These are phyloP conservation scores for Ennomos fuscantarius DNA, from an alignment of 2,888 invertebrate genomes.

Conservation along the genomic window DNA sequence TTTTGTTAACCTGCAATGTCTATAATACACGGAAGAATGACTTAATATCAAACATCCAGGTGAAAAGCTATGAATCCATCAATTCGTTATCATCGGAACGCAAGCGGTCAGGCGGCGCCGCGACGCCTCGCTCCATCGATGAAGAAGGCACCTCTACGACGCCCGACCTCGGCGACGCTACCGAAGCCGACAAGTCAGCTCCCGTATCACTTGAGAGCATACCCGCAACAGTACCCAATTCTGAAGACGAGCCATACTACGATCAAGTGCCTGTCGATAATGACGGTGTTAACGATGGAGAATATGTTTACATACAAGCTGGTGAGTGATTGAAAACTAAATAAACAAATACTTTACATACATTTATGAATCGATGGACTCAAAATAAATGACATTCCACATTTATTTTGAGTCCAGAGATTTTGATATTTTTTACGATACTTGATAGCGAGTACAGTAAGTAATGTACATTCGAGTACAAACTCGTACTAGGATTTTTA, in stretches of 20 bases:
- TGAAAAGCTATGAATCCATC: slow-evolving; percentile 88
- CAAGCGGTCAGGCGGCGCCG: slow-evolving; percentile 80
- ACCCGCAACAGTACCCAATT: slow-evolving; percentile 60
- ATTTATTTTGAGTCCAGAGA: too few species aligned
- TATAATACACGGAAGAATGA: too few species aligned
- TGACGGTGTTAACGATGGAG: slow-evolving; percentile 84
- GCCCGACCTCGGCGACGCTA: slow-evolving; percentile 66
- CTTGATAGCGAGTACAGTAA: too few species aligned
- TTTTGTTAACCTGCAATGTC: too few species aligned
- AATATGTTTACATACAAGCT: slow-evolving; percentile 91
- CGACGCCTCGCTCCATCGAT: slow-evolving; percentile 80
- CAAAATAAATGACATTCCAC: too few species aligned
- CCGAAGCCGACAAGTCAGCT: slow-evolving; percentile 70
- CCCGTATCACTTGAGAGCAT: slow-evolving; percentile 75
- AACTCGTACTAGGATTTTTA: too few species aligned
- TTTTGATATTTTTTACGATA: too few species aligned
- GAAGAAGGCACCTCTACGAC: slow-evolving; percentile 75
- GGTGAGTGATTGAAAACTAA: slow-evolving; percentile 64
- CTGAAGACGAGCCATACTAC: slow-evolving; percentile 88
- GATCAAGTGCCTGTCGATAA: slow-evolving; percentile 88
- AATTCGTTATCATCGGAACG: slow-evolving; percentile 87
- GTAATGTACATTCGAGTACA: too few species aligned
- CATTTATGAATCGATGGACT: too few species aligned
- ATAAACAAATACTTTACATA: too few species aligned
- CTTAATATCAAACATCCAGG: slow-evolving; percentile 60